Evolutionary conservation across 2,797 vertebrate genomes (phyloP).

Genomic region (Saxicola maurus): DNA sequence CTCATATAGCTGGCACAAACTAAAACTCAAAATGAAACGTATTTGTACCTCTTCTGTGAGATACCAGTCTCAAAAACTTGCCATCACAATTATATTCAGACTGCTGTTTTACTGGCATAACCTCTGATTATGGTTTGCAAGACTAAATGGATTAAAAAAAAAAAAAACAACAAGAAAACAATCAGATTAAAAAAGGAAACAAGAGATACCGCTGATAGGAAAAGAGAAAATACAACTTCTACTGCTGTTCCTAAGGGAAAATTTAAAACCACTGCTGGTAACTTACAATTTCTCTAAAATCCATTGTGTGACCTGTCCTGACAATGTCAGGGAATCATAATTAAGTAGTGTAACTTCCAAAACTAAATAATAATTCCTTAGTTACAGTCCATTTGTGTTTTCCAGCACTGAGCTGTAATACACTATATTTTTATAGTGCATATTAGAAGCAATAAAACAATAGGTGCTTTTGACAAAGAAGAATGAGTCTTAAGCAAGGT

Average conservation of each 20-base stretch:
- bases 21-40: slow-evolving; percentile 42
- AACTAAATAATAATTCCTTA: background rate
- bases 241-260: background rate
- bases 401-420: background rate
- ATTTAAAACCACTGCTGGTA: background rate
- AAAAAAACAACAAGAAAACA: background rate
- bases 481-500: background rate
- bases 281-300: background rate
- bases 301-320: background rate
- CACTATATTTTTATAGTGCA: background rate
- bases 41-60: background rate
- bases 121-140: slow-evolving; percentile 16
- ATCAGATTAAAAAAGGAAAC: background rate
- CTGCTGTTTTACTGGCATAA: background rate
- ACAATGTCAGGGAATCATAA: background rate
- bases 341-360: background rate
- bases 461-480: background rate
- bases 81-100: background rate
- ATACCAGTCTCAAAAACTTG: background rate
- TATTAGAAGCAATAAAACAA: background rate
- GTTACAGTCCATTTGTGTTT: background rate
- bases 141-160: background rate
- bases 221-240: background rate
- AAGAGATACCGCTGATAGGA: background rate
- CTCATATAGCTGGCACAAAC: slow-evolving; percentile 29